A percentile compares a stretch with the other conserved stretches of the same genome.
Conservation (phyloP, 2,888 invertebrate species). For the Drosophila mayaguana region DNA sequence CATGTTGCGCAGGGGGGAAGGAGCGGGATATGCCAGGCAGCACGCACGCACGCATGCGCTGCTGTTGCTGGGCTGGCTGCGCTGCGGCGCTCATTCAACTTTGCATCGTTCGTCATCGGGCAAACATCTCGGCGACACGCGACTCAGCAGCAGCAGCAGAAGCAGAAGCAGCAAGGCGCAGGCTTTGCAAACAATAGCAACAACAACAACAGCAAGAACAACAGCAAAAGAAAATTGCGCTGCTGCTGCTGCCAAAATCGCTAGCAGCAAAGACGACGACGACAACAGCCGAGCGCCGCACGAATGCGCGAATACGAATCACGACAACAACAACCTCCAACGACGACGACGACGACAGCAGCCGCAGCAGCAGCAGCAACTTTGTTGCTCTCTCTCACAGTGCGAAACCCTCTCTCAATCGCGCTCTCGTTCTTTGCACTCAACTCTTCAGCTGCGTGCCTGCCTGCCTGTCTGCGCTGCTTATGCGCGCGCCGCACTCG, state of each 20-base stretch:
- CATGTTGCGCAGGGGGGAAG: constrained; percentile 37
- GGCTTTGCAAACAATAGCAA: constrained; percentile 46
- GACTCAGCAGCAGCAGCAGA: constrained; percentile 44
- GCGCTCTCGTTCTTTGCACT: constrained; percentile 12
- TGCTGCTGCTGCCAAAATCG: constrained; percentile 49
- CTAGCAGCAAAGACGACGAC: constrained; percentile 32
- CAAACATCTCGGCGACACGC: constrained; percentile 71
- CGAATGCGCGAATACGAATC: constrained; percentile 20
- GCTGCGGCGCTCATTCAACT: constrained; percentile 66
- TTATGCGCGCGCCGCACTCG: constrained; percentile 13
- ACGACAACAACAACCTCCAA: constrained; percentile 28
- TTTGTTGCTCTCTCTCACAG: constrained; percentile 55
- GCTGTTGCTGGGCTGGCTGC: constrained; percentile 9
- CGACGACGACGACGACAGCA: constrained; percentile 13
- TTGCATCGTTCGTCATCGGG: constrained; percentile 65
- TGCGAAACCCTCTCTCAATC: constrained; percentile 12
- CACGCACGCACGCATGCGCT: constrained; percentile 53
- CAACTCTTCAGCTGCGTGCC: constrained; percentile 31
- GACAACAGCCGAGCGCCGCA: constrained; percentile 20
- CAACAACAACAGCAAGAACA: constrained; percentile 41
- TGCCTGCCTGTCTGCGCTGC: constrained; percentile 45
- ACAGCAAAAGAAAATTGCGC: constrained; percentile 55
- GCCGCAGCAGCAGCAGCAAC: constrained; percentile 55
- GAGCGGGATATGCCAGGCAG: background rate
- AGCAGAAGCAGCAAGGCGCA: constrained; percentile 26